Percentiles rank a stretch among this genome's conserved stretches.
phyloP scores from a whole-genome alignment of 2,113 vertebrate genomes.

The Hemicordylus capensis region DNA sequence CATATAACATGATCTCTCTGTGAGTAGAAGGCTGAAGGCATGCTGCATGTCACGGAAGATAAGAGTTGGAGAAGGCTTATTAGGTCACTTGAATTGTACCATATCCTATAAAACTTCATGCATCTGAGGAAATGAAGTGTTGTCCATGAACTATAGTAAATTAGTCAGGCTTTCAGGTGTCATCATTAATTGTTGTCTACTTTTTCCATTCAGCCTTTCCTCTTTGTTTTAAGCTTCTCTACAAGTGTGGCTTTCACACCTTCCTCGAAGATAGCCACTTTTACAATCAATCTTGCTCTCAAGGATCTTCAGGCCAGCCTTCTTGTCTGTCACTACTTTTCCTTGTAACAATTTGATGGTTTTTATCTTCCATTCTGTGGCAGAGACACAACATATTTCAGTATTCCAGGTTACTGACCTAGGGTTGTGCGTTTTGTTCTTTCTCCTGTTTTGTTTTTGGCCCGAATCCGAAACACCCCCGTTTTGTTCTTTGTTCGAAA shows the following conservation, averaged over 20 bases:
- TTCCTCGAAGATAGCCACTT: too few species aligned
- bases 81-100: neutral
- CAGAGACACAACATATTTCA: neutral
- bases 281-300: neutral
- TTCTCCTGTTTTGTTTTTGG: too few species aligned
- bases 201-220: neutral
- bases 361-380: neutral
- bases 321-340: slow-evolving; percentile 3
- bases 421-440: too few species aligned
- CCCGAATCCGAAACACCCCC: too few species aligned
- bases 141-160: too few species aligned
- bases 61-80: neutral
- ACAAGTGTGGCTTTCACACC: neutral
- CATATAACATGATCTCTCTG: neutral
- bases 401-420: neutral
- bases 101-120: too few species aligned
- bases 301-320: neutral
- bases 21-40: slow-evolving; percentile 30
- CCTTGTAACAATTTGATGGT: neutral
- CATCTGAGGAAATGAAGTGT: too few species aligned
- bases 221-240: neutral
- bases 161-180: too few species aligned
- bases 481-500: too few species aligned
- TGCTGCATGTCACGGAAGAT: slow-evolving; percentile 1
- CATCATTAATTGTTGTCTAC: neutral